phyloP scores from a whole-genome alignment of 2,797 vertebrate genomes.

The Eospalax fontanierii region DNA sequence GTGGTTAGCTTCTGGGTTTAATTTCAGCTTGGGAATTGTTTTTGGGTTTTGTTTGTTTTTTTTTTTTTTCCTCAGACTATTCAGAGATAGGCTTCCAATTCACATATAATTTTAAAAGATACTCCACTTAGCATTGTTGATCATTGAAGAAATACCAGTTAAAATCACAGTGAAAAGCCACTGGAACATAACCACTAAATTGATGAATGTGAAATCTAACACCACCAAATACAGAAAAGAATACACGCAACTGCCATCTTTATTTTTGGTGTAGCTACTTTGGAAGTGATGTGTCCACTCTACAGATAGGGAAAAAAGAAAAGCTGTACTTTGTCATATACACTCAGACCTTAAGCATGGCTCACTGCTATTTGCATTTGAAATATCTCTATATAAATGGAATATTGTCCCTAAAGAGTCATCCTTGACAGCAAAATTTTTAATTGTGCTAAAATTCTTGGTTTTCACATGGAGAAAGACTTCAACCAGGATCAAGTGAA shows the following conservation, averaged over 20 bases:
- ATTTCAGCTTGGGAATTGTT: slow-evolving; percentile 13
- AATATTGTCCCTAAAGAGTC: no score
- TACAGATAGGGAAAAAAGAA: neutral
- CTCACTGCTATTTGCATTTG: no score
- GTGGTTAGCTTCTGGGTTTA: neutral
- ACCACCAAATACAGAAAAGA: neutral
- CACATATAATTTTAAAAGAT: neutral
- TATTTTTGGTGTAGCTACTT: neutral
- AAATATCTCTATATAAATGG: no score
- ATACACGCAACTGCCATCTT: neutral
- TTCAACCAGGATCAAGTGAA: no score
- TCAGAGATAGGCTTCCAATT: slow-evolving; percentile 18
- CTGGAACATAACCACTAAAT: neutral
- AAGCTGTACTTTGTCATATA: no score
- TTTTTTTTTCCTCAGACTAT: neutral
- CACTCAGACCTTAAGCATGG: no score
- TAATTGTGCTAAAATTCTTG: no score
- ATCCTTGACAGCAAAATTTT: no score
- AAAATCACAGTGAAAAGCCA: neutral
- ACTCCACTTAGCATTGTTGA: neutral
- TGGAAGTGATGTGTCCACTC: neutral
- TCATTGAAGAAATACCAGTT: neutral
- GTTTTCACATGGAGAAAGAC: no score
- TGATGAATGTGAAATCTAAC: neutral
- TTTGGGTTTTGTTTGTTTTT: no score